These are phyloP conservation scores for Galaxea fascicularis DNA, from an alignment of 92 coral and sea anemone genomes.

Conservation along the genomic window DNA sequence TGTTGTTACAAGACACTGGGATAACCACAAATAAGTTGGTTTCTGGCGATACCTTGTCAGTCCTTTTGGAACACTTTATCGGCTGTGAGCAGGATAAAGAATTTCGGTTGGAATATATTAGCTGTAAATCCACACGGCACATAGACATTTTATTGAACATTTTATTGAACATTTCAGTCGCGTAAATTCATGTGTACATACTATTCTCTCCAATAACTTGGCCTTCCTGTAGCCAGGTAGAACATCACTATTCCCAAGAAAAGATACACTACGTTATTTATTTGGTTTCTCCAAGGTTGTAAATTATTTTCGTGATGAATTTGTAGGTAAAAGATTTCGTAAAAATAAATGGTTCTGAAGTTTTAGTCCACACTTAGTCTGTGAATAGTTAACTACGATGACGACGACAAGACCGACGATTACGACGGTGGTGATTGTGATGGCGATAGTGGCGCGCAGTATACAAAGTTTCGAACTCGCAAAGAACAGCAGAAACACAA, in stretches of 20 bases:
- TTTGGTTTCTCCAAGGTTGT: not conserved
- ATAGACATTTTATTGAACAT: not conserved
- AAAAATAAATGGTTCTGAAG: not conserved
- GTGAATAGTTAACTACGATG: too few relatives aligned
- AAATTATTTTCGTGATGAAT: not conserved
- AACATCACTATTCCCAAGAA: not conserved
- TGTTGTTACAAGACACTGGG: not conserved
- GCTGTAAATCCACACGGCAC: not conserved
- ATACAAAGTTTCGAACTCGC: too few relatives aligned
- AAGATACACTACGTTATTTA: constrained; percentile 8
- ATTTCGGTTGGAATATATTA: not conserved
- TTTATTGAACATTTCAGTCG: not conserved
- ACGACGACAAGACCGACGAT: too few relatives aligned
- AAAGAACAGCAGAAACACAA: too few relatives aligned
- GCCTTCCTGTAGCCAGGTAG: not conserved
- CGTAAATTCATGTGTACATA: not conserved
- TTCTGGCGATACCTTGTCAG: too few relatives aligned
- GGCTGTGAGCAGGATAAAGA: too few relatives aligned
- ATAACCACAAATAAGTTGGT: too few relatives aligned
- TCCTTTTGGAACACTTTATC: too few relatives aligned
- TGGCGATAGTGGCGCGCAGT: too few relatives aligned
- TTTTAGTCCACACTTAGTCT: not conserved
- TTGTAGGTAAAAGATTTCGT: not conserved
- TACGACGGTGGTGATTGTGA: too few relatives aligned
- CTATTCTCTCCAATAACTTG: not conserved